Base-by-base conservation (phyloP, 2,113 vertebrate genomes). In the Ciconia maguari region DNA sequence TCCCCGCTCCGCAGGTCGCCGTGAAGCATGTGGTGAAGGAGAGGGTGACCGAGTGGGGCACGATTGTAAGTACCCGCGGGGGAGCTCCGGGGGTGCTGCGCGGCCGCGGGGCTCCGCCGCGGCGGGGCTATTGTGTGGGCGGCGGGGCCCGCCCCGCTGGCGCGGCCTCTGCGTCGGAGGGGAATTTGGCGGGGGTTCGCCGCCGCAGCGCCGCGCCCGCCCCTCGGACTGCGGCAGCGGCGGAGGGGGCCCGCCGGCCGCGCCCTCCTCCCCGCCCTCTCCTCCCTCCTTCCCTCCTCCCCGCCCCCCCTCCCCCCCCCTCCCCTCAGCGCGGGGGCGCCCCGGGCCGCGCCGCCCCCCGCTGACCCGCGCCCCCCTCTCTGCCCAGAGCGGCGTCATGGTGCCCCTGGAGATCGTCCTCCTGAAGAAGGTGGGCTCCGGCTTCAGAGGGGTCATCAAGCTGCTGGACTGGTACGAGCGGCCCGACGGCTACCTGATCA, bases 381-480 rank as follows among this genome's bases (percentile, higher is more conserved):
- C 10, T 74, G 76, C 70, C 15, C 93, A 99, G 99, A 98, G 98
- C 54, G 99, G 99, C 12, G 91, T 97, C 20, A 98, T 99, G 97
- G 99, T 99, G 92, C 99, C 99, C 68, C 94, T 99, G 89, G 99
- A 99, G 97, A 99, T 99, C 86, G 98, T 99, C 41, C 98, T 99
- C 38, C 96, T 99, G 71, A 99, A 99, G 97, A 99, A 99, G 96
- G 99, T 99, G 97, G 99, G 99, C 94, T 98, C 98, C 10, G 98
- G 99, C 75, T 99, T 99, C 97, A 98, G 99, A 49, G 99, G 99
- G 42, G 99, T 99, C 87, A 99, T 99, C 97, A 99, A 99, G 96
- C 91, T 99, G 94, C 97, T 99, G 97, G 99, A 99, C 97, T 99
- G 99, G 98, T 99, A 99, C 87, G 99, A 99, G 97, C 98, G 99